Conservation (phyloP, 2,797 vertebrate species). For the Pempheris klunzingeri region DNA sequence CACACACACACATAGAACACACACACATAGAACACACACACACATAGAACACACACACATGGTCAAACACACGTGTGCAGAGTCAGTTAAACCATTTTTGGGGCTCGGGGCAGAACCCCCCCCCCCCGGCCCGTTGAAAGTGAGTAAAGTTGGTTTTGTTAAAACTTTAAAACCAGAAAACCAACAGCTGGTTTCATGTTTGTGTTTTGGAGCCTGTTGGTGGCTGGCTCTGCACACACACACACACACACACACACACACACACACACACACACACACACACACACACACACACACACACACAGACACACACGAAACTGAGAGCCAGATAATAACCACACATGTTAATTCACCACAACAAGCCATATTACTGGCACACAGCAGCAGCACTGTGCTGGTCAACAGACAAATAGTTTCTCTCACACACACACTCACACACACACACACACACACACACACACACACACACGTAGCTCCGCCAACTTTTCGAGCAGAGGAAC, state of each 20-base stretch:
- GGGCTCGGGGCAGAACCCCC: not conserved
- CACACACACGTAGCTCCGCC: slow-evolving; percentile 38
- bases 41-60: not conserved
- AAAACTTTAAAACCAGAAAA: not conserved
- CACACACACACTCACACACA: slow-evolving; percentile 13
- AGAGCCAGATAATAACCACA: slow-evolving; percentile 36
- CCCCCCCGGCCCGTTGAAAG: too few species aligned
- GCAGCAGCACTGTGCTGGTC: slow-evolving; percentile 36
- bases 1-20: not conserved
- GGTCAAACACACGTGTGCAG: slow-evolving; percentile 27
- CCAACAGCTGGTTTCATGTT: not conserved
- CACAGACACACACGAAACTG: slow-evolving; percentile 1
- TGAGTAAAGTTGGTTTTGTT: too few species aligned
- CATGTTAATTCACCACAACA: slow-evolving; percentile 32
- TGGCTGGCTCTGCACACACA: slow-evolving; percentile 45
- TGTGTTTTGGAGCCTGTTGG: not conserved
- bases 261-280: slow-evolving; percentile 10
- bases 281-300: not conserved
- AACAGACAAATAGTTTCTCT: slow-evolving; percentile 15
- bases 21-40: not conserved
- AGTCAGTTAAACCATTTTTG: slow-evolving; percentile 17
- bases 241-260: slow-evolving; percentile 4
- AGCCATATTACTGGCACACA: slow-evolving; percentile 61
- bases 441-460: slow-evolving; percentile 37
- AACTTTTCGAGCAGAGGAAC: slow-evolving; percentile 35